These are phyloP conservation scores for Todus mexicanus DNA, from an alignment of 2,797 vertebrate genomes.

Conservation along the genomic window DNA sequence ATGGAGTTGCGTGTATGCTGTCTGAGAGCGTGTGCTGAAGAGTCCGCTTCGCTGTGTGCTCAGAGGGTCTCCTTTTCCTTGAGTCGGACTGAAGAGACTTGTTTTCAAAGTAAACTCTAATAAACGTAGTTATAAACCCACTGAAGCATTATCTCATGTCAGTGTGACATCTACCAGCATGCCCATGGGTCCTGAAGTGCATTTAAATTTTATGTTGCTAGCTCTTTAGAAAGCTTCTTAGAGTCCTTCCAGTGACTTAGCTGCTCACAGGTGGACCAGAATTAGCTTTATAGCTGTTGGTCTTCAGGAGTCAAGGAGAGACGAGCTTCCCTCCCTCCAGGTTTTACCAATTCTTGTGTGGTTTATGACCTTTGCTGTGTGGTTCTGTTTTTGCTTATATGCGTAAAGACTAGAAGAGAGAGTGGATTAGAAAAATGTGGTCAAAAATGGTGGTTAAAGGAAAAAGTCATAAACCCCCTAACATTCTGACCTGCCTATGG, in stretches of 20 bases:
- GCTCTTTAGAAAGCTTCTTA: neutral
- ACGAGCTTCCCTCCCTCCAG: neutral
- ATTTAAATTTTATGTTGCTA: neutral
- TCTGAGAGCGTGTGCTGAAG: neutral
- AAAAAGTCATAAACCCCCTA: neutral
- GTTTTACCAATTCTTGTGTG: neutral
- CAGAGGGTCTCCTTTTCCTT: neutral
- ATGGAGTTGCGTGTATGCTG: neutral
- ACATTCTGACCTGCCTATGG: accelerated
- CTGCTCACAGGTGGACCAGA: neutral
- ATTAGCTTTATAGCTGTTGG: neutral
- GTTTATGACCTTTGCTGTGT: neutral
- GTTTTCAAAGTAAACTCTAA: neutral
- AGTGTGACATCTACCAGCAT: neutral
- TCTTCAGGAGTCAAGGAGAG: neutral
- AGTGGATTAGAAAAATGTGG: neutral
- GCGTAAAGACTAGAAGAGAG: neutral
- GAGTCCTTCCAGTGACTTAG: neutral
- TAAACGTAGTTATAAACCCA: neutral
- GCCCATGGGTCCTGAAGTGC: neutral
- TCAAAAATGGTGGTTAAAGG: neutral
- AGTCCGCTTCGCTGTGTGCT: neutral
- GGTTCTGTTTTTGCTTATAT: neutral
- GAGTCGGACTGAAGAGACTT: neutral
- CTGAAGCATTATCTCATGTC: neutral